phyloP scores from a whole-genome alignment of 2,113 vertebrate genomes.

The Elaphurus davidianus region DNA sequence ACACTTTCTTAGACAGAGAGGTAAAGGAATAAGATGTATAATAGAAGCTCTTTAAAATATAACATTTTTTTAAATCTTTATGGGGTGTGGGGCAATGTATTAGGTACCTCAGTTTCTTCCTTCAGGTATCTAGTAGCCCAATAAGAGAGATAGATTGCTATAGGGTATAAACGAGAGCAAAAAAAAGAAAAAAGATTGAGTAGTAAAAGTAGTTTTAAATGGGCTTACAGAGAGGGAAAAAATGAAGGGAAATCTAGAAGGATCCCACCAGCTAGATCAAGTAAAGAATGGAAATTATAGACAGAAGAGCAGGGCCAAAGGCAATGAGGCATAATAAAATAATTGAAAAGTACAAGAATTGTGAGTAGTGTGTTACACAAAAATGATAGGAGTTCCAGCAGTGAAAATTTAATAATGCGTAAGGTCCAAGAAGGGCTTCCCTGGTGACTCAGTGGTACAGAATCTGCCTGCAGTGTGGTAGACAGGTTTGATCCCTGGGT shows the following conservation, averaged over 20 bases:
- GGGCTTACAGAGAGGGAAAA: not conserved
- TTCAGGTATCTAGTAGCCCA: not conserved
- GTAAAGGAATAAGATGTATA: not conserved
- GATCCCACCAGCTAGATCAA: not conserved
- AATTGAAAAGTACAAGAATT: not conserved
- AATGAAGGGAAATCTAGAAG: not conserved
- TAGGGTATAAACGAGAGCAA: not conserved
- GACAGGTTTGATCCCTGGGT: not conserved
- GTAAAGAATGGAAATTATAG: not conserved
- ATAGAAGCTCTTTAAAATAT: not conserved
- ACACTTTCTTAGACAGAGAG: not conserved
- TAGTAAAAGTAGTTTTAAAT: not conserved
- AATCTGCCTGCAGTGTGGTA: not conserved
- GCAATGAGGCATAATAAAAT: not conserved
- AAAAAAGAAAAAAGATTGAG: not conserved
- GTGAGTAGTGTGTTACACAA: not conserved
- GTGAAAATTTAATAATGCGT: not conserved
- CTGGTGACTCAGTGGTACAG: not conserved
- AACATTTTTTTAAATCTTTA: not conserved
- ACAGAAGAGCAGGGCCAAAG: not conserved
- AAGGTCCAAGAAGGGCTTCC: not conserved
- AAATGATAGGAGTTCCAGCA: not conserved
- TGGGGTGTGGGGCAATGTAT: not conserved
- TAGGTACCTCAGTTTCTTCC: not conserved
- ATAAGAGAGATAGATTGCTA: not conserved